Evolutionary conservation across 2,797 vertebrate species (phyloP).

Genomic region (Tokudaia muenninki): DNA sequence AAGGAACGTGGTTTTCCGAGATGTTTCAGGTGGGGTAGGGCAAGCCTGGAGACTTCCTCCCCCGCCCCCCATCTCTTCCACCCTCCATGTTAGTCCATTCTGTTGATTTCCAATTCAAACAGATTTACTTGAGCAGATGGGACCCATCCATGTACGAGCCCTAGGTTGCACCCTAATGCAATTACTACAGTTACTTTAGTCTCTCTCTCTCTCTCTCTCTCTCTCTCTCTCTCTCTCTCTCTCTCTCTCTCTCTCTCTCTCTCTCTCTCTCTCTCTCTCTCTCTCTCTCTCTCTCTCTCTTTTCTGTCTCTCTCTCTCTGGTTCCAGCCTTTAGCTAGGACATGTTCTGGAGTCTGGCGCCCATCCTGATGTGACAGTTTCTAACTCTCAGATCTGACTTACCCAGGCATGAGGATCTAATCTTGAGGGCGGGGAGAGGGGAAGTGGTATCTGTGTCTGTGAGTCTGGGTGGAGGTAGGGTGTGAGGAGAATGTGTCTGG

Average conservation of each 20-base stretch:
- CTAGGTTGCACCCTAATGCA: not conserved
- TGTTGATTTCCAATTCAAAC: not conserved
- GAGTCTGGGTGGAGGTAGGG: not conserved
- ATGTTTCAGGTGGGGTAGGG: no score
- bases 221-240: no score
- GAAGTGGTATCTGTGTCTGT: not conserved
- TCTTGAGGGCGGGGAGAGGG: not conserved
- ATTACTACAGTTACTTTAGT: not conserved
- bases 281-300: no score
- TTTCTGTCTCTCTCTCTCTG: no score
- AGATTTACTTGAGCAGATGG: not conserved
- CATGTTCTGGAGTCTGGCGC: not conserved
- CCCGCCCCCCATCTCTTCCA: rapidly evolving
- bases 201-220: no score
- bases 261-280: no score
- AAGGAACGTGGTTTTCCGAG: not conserved
- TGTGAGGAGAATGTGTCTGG: not conserved
- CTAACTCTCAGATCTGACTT: not conserved
- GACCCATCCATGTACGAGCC: not conserved
- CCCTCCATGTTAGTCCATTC: rapidly evolving
- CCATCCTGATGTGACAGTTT: conserved; percentile 32
- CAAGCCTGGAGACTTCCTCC: not conserved
- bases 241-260: no score
- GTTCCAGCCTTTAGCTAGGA: conserved; percentile 10
- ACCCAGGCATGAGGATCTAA: not conserved